Percentiles rank a stretch among this genome's conserved stretches.
Conservation (phyloP, 2,888 invertebrate genomes). For the Dolichopus griseipennis region DNA sequence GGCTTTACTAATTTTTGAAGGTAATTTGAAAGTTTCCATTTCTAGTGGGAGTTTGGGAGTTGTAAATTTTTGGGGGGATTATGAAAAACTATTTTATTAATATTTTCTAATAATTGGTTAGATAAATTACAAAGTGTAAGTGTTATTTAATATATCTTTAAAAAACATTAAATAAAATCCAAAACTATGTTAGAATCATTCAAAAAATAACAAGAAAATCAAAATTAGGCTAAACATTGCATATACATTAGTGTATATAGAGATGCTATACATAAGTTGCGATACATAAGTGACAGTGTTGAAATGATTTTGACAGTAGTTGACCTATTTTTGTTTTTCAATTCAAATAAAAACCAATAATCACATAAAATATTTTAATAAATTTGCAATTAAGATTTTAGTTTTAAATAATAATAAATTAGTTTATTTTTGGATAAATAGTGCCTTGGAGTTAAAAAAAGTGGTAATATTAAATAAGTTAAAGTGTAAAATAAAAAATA, state of each 20-base stretch:
- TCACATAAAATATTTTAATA: neutral
- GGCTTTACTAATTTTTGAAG: neutral
- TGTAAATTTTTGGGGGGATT: constrained; percentile 3
- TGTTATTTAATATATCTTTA: neutral
- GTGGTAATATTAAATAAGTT: neutral
- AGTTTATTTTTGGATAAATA: neutral
- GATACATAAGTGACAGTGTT: constrained; percentile 2
- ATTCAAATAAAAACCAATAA: constrained; percentile 4
- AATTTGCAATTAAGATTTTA: neutral
- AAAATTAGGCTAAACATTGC: constrained; percentile 4
- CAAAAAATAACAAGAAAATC: neutral
- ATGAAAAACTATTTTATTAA: neutral
- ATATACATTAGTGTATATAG: neutral
- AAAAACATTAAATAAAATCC: neutral
- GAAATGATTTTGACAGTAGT: constrained; percentile 6
- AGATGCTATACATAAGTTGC: neutral
- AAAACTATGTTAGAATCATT: neutral
- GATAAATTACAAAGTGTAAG: neutral
- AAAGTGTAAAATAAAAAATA: neutral
- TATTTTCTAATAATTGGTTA: neutral
- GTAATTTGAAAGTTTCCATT: neutral
- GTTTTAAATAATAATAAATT: neutral
- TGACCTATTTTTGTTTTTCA: constrained; percentile 6
- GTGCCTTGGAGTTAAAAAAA: neutral
- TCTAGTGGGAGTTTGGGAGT: constrained; percentile 4